Base-by-base conservation (phyloP, 2,113 vertebrate species). In the Anhinga anhinga region DNA sequence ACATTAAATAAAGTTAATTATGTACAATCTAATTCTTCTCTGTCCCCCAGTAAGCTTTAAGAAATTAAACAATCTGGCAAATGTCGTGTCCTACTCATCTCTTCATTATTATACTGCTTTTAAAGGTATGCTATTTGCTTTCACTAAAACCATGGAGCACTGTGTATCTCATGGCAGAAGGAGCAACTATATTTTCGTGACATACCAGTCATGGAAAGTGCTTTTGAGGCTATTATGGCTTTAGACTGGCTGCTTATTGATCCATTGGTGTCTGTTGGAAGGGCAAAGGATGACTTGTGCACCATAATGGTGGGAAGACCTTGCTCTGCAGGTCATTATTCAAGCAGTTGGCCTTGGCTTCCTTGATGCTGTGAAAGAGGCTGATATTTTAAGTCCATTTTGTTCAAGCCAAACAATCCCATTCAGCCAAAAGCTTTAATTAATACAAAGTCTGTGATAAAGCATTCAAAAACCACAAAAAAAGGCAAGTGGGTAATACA, bases 401-500 rank as follows among this genome's bases (percentile, higher is more conserved):
- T 85, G 15, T 44, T 8, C 36, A 44, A 26, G 66, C 32, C 32
- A 65, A 90, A 49, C 20, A 86, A 73, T 50, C 7, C 17, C 21
- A 73, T 50, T 55, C 42, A 40, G 45, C 38, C 53, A 72, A 87
- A 93, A 89, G 44, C 32, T 89, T 93, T 85, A 85, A 91, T 94
- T 91, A 95, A 82, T 89, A 82, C 12, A 89, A 87, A 70, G 23
- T n/a, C 53, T 89, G 47, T 65, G 66, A 72, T 65, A 91, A 95
- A 82, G 53, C 42, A 85, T 77, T 72, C 10, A 20, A 76, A 62
- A 92, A 47, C 3, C n/a, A 83, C 22, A 45, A 84, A 69, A 90
- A 97, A 94, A 79, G 52, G 42, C 86, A 80, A 82, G 42, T 66
- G 65, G 38, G 61, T 93, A 95, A 73, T 89, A 83, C 30, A 90